Evolutionary conservation across 1,140 invertebrate species (phyloP), one percentile per base, ranked within the genome.

Genomic region (Muscidifurax raptorellus): DNA sequence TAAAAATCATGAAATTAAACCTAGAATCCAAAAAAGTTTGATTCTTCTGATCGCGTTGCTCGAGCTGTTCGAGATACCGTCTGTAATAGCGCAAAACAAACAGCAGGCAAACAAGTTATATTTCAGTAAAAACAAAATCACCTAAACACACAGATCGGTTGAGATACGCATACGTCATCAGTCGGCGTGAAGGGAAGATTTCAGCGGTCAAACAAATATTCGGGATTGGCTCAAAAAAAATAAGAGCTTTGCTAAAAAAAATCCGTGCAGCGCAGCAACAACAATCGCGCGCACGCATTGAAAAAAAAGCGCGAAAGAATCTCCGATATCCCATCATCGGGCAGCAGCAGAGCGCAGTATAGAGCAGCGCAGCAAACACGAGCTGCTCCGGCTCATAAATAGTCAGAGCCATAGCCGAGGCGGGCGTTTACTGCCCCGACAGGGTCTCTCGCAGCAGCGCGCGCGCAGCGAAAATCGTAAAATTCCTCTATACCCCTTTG

Each of bases 401-500:
- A 78, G 82, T 83, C 44, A 78, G 28, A 27, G 22, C 40, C 25
- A 59, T 30, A 52, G n/a, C 27, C 10, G n/a, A n/a, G n/a, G n/a
- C 7, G 74, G 7, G 3, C 32, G 82, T 78, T 83, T 78, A 83
- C 66, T 30, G 30, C 15, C 32, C 66, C 59, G 52, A 27, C n/a
- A 82, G 32, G 15, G 12, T 9, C n/a, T n/a, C 44, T 47, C 2
- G 44, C 36, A n/a, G 36, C 44, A 47, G 1, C 13, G 52, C 52
- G 15, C 52, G 13, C 15, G 52, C 18, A 59, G 18, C 18, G 72
- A 83, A 71, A 78, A 80, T 64, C 77, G 79, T 84, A 84, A 84
- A 84, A 84, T 80, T 66, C 44, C 74, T 40, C 30, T 22, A 32
- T 36, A 36, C 7, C 72, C 36, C 15, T 75, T 12, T 44, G 25